Evolutionary conservation across 2,113 vertebrate genomes (phyloP), one percentile per base, ranked within the genome.

Genomic region (Planiliza haematocheilus): DNA sequence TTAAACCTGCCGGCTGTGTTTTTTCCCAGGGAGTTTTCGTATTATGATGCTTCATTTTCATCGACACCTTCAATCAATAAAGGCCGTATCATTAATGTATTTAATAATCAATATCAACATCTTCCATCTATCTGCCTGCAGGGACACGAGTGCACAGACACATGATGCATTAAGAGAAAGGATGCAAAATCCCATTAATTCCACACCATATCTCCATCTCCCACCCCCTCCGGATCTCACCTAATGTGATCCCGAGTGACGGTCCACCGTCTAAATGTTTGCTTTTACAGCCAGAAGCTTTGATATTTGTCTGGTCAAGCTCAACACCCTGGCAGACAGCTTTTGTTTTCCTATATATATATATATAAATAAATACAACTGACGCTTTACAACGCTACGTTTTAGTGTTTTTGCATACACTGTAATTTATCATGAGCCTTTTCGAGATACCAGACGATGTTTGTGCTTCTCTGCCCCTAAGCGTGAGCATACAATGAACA

Each of bases 211-310:
- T 63, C 52, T 65, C 42, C 8, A 50, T 49, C 68, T 57, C n/a
- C 51, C 55, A 46, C 43, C 68, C 20, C 38, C 46, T 48, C n/a
- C 7, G 76, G 39, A 87, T 82, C 74, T 69, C 83, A 82, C 77
- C 74, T 87, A 87, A 91, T 82, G 77, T 64, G 72, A 77, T 91
- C 89, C 89, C 86, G 58, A 34, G 34, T 75, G 90, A 66, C 75
- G 8, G 21, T 34, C 70, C 43, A 41, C 59, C 18, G 48, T 68
- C 73, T 80, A 63, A 87, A 83, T 11, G 79, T 64, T 77, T 42
- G 71, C 75, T 70, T 77, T 85, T 68, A 81, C 50, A 39, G 58
- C 73, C 79, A 70, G 16, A 50, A 82, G 78, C 82, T 75, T 77
- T 72, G 30, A 69, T 78, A 70, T 73, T 50, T 69, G 64, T 73